Evolutionary conservation across 2,797 vertebrate genomes (phyloP).

Genomic region (Apodemus agrarius): DNA sequence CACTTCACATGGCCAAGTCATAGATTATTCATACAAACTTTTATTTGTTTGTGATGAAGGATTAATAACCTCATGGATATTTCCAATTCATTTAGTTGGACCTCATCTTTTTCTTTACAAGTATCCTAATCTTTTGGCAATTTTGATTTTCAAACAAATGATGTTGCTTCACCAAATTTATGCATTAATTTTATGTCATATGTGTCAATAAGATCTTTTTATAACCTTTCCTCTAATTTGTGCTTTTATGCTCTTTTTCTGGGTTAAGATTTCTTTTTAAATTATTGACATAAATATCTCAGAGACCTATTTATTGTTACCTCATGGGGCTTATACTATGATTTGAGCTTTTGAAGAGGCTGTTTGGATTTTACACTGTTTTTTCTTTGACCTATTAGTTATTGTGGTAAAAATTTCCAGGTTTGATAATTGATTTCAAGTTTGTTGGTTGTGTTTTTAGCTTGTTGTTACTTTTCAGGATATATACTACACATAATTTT

Average conservation of each 20-base stretch:
- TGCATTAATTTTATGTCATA: background rate
- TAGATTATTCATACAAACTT: background rate
- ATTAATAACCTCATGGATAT: background rate
- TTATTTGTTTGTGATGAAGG: background rate
- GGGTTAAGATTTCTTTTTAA: background rate
- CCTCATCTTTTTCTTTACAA: background rate
- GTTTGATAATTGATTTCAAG: background rate
- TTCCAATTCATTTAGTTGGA: background rate
- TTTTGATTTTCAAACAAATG: background rate
- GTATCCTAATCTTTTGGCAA: background rate
- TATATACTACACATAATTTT: background rate
- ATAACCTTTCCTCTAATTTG: background rate
- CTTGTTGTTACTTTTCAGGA: background rate
- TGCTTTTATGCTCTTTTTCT: background rate
- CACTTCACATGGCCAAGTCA: too few relatives aligned
- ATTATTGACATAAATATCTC: background rate
- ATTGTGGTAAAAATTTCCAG: background rate
- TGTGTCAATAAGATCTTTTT: background rate
- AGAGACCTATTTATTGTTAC: background rate
- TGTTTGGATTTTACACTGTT: background rate
- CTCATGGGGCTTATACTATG: background rate
- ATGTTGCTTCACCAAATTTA: background rate
- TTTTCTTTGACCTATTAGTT: background rate
- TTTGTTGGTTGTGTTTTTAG: background rate
- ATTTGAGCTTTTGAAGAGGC: background rate